Percentiles rank a stretch among this genome's conserved stretches.
phyloP scores from a whole-genome alignment of 2,888 invertebrate genomes.

The Philaethria dido region DNA sequence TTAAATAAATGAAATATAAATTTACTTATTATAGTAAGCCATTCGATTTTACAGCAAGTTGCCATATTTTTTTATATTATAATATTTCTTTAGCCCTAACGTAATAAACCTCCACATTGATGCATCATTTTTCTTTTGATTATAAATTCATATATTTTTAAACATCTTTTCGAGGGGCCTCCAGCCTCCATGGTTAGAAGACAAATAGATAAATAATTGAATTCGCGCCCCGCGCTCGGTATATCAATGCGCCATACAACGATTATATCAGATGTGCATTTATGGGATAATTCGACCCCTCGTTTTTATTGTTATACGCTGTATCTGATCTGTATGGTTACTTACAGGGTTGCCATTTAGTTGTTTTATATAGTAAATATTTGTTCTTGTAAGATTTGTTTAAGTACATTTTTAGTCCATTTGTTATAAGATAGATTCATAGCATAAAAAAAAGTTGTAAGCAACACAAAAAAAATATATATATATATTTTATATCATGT shows the following conservation, averaged over 20 bases:
- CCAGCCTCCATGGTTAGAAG: slow-evolving; percentile 31
- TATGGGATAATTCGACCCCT: slow-evolving; percentile 71
- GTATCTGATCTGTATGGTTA: slow-evolving; percentile 33
- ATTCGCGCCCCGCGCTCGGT: slow-evolving; percentile 52
- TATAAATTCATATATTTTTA: slow-evolving; percentile 5
- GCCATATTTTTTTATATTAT: not conserved
- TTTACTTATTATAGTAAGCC: too few species aligned
- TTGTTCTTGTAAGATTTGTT: not conserved
- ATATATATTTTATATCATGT: too few species aligned
- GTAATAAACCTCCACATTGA: not conserved
- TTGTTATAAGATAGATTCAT: too few species aligned
- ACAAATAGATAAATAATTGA: slow-evolving; percentile 64
- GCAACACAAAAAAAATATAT: too few species aligned
- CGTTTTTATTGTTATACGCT: slow-evolving; percentile 60
- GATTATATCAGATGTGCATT: slow-evolving; percentile 67
- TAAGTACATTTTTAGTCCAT: too few species aligned
- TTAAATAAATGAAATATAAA: too few species aligned
- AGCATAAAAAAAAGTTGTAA: too few species aligned
- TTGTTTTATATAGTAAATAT: not conserved
- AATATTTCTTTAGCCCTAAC: not conserved
- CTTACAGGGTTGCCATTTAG: slow-evolving; percentile 54
- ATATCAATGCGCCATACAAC: slow-evolving; percentile 50
- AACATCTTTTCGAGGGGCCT: slow-evolving; percentile 1
- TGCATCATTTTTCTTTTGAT: slow-evolving; percentile 6
- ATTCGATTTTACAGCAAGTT: too few species aligned